phyloP scores from a whole-genome alignment of 2,888 invertebrate species.

The Hydrotaea diabolus region DNA sequence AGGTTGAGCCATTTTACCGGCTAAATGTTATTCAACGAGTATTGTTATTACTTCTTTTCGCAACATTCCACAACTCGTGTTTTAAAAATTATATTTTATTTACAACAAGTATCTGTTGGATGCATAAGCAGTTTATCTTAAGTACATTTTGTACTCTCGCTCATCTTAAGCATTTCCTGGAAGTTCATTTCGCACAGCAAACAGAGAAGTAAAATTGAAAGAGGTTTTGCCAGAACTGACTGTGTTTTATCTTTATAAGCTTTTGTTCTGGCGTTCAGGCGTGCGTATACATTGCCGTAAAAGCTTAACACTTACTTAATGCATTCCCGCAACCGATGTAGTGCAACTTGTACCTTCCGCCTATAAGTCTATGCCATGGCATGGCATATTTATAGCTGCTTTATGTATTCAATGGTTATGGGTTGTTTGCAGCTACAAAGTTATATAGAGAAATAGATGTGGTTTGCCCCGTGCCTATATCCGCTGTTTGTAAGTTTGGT shows the following conservation, averaged over 20 bases:
- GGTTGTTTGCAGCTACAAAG: neutral
- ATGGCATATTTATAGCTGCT: constrained; percentile 19
- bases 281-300: constrained; percentile 48
- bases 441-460: neutral
- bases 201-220: neutral
- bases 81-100: neutral
- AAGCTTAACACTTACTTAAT: constrained; percentile 45
- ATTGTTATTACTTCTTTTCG: no score
- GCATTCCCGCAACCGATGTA: constrained; percentile 2
- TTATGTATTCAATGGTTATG: neutral
- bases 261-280: constrained; percentile 17
- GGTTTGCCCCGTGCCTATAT: neutral
- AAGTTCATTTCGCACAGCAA: neutral
- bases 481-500: neutral
- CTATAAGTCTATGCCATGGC: neutral
- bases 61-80: no score
- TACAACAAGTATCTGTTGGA: neutral
- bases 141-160: neutral
- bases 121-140: neutral
- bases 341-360: neutral
- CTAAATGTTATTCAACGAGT: no score
- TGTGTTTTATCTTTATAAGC: neutral
- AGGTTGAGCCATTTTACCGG: no score
- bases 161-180: neutral
- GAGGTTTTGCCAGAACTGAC: neutral